A percentile compares a stretch with the other conserved stretches of the same genome.
Evolutionary conservation across 2,888 invertebrate genomes (phyloP).

Genomic region (Callyntrura sp.): DNA sequence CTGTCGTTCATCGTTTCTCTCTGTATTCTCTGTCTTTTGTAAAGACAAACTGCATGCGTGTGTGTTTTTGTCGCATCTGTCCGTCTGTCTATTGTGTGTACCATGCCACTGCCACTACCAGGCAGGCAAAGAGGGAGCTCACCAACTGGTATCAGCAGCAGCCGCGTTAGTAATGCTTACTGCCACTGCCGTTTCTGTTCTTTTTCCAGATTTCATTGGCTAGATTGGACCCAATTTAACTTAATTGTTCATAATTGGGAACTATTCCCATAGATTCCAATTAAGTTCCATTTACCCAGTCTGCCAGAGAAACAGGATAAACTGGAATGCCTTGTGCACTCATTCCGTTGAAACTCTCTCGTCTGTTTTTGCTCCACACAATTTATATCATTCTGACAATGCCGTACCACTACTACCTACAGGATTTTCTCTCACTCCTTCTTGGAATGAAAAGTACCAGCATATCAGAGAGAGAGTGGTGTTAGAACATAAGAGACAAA

Average conservation of each 20-base stretch:
- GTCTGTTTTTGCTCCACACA: slow-evolving; percentile 47
- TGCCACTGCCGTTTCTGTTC: slow-evolving; percentile 40
- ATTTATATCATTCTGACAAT: slow-evolving; percentile 34
- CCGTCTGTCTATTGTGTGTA: slow-evolving; percentile 22
- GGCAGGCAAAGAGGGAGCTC: slow-evolving; percentile 21
- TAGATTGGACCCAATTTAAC: slow-evolving; percentile 84
- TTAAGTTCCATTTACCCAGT: slow-evolving; percentile 83
- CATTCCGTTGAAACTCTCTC: neutral
- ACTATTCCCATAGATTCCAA: slow-evolving; percentile 84
- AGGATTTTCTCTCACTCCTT: neutral
- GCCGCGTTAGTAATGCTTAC: neutral
- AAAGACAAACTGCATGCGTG: slow-evolving; percentile 29
- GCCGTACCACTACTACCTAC: slow-evolving; percentile 26
- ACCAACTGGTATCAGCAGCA: neutral
- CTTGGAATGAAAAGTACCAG: slow-evolving; percentile 32
- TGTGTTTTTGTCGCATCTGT: slow-evolving; percentile 64
- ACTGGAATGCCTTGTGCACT: slow-evolving; percentile 62
- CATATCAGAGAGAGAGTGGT: neutral
- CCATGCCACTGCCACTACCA: slow-evolving; percentile 44
- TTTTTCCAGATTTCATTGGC: slow-evolving; percentile 81
- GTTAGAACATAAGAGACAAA: neutral
- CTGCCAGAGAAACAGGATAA: slow-evolving; percentile 80
- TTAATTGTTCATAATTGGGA: slow-evolving; percentile 84
- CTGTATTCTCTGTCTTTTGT: slow-evolving; percentile 32
- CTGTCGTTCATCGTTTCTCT: slow-evolving; percentile 52